Conservation (phyloP, 2,888 invertebrate genomes). For the Muscina levida region DNA sequence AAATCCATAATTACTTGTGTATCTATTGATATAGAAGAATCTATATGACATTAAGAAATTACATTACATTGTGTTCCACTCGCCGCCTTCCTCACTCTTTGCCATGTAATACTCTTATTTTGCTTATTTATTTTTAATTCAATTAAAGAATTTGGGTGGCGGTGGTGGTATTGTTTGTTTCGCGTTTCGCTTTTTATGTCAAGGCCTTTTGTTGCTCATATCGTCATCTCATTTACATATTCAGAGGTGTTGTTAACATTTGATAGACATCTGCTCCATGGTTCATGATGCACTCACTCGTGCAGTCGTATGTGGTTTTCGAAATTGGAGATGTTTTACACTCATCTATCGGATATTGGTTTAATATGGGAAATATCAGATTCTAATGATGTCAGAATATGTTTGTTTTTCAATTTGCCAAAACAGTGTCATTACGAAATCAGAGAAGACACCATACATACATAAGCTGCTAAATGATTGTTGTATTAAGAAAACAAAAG, state of each 20-base stretch:
- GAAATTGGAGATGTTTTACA: not conserved
- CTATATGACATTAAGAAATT: slow-evolving; percentile 28
- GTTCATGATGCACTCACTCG: not conserved
- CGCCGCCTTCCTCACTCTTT: not conserved
- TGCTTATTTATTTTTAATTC: slow-evolving; percentile 20
- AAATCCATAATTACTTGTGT: slow-evolving; percentile 45
- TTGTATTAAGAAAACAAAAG: slow-evolving; percentile 45
- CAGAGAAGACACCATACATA: not conserved
- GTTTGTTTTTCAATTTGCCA: not conserved
- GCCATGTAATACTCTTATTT: slow-evolving; percentile 1
- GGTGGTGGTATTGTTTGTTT: slow-evolving; percentile 28
- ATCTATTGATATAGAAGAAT: slow-evolving; percentile 40
- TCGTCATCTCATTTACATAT: slow-evolving; percentile 42
- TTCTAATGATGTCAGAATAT: slow-evolving; percentile 1
- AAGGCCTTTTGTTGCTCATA: slow-evolving; percentile 50
- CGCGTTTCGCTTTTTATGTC: slow-evolving; percentile 34
- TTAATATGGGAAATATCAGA: slow-evolving; percentile 5
- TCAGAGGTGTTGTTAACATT: slow-evolving; percentile 16
- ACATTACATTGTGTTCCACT: slow-evolving; percentile 14
- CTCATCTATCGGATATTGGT: not conserved
- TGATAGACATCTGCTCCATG: slow-evolving; percentile 15
- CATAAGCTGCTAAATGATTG: not conserved
- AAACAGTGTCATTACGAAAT: slow-evolving; percentile 17
- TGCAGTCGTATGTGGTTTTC: slow-evolving; percentile 2
- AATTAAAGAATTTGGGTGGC: slow-evolving; percentile 45